A percentile compares a stretch with the other conserved stretches of the same genome.
Conservation (phyloP, 2,888 invertebrate species). For the Philonicus albiceps region DNA sequence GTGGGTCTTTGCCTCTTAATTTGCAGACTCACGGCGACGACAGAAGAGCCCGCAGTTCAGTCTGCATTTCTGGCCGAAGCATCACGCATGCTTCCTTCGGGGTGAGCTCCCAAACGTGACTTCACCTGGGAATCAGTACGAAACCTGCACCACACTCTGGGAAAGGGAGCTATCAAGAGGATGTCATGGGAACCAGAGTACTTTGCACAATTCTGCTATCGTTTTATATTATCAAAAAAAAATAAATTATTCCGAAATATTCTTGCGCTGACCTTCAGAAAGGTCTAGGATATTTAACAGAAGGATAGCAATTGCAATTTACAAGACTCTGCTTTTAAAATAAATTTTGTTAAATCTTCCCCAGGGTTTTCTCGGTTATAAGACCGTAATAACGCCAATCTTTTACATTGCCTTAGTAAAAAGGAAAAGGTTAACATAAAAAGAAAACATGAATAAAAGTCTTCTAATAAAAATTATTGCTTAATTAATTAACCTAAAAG, state of each 20-base stretch:
- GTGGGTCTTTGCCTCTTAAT: constrained; percentile 23
- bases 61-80: background rate
- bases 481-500: background rate
- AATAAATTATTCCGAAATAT: background rate
- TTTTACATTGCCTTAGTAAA: background rate
- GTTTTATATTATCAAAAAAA: background rate
- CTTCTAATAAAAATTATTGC: background rate
- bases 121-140: constrained; percentile 9
- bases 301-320: background rate
- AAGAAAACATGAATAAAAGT: background rate
- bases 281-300: background rate
- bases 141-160: background rate
- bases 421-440: background rate
- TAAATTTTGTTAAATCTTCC: background rate
- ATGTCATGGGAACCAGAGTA: background rate
- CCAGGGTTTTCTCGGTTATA: background rate
- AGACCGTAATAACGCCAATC: background rate
- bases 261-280: background rate
- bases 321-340: background rate
- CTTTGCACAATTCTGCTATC: background rate
- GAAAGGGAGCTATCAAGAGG: background rate
- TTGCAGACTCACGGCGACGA: background rate
- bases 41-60: background rate
- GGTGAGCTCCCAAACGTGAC: constrained; percentile 24
- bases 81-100: background rate